Percentiles rank a stretch among this genome's conserved stretches.
Conservation (phyloP, 2,888 invertebrate species). For the Podotricha telesiphe region DNA sequence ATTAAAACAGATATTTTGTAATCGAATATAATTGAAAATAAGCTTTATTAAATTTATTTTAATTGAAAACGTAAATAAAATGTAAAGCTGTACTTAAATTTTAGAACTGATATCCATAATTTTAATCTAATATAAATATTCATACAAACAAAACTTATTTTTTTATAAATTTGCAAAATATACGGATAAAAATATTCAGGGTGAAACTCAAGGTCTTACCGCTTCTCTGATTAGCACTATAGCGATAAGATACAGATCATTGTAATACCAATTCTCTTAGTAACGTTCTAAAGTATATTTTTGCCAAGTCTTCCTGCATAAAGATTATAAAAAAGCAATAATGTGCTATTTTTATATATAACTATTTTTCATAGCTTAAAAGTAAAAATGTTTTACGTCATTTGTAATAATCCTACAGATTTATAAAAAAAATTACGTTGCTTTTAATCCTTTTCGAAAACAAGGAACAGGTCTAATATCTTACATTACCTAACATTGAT, state of each 20-base stretch:
- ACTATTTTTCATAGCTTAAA: slow-evolving; percentile 3
- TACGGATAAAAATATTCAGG: slow-evolving; percentile 81
- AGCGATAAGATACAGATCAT: slow-evolving; percentile 66
- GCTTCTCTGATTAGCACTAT: slow-evolving; percentile 78
- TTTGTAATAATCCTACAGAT: not conserved
- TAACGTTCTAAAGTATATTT: slow-evolving; percentile 57
- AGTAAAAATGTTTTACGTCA: not conserved
- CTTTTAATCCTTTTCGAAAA: slow-evolving; percentile 57
- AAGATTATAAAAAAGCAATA: slow-evolving; percentile 66
- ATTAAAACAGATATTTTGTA: slow-evolving; percentile 13
- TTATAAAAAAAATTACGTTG: not conserved
- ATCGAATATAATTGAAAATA: not conserved
- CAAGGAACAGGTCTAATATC: not conserved
- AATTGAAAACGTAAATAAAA: not conserved
- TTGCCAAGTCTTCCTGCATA: slow-evolving; percentile 44
- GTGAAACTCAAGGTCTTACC: slow-evolving; percentile 79
- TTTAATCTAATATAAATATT: slow-evolving; percentile 1
- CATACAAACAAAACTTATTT: not conserved
- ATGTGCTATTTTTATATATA: too few relatives aligned
- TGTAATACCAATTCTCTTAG: slow-evolving; percentile 57
- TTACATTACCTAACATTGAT: not conserved
- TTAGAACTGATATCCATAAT: not conserved
- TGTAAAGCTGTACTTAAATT: not conserved
- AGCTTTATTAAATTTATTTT: not conserved
- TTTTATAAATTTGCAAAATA: slow-evolving; percentile 68